Evolutionary conservation across 2,113 vertebrate genomes (phyloP), one percentile per base, ranked within the genome.

Genomic region (Trichechus manatus): DNA sequence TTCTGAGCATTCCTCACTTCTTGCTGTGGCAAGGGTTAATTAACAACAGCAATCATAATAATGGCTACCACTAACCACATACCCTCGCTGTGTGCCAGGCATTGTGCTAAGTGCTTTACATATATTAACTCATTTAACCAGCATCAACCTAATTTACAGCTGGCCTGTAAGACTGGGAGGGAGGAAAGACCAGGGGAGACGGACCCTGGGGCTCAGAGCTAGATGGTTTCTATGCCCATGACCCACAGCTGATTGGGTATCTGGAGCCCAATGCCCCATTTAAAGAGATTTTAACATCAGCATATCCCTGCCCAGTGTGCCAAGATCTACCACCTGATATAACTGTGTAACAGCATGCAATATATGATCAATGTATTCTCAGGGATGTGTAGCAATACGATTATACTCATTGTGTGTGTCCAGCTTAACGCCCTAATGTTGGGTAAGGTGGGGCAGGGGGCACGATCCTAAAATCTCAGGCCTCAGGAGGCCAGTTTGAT

Each of bases 221-320:
- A 20, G 36, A 25, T n/a, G 15, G 20, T 59, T 14, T 59, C n/a
- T 39, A 25, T 20, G 72, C 5, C 33, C 14, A 1, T 42, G 82
- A 84, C 44, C 86, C 70, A 70, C 44, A 75, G 50, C 20, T 59
- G 50, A 78, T 70, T 31, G 50, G 61, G 68, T 42, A 9, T 83
- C 78, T 93, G 61, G 61, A 89, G 53, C 9, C 6, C 14, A 23
- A 42, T 25, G 85, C 27, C 7, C 61, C 33, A 86, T 81, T 91
- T 78, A 29, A 85, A 89, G 86, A 97, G 33, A 82, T 89, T 53
- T 83, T 87, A 56, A 61, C 27, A 75, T 10, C 36, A 78, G 19
- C 61, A 87, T 20, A 47, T 92, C 36, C 59, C 42, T 93, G 31
- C 42, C 31, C 5, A 22, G 14, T n/a, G 14, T n/a, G 66, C 50